Conservation (phyloP, 92 coral and sea anemone species). For the Pocillopora grandis region DNA sequence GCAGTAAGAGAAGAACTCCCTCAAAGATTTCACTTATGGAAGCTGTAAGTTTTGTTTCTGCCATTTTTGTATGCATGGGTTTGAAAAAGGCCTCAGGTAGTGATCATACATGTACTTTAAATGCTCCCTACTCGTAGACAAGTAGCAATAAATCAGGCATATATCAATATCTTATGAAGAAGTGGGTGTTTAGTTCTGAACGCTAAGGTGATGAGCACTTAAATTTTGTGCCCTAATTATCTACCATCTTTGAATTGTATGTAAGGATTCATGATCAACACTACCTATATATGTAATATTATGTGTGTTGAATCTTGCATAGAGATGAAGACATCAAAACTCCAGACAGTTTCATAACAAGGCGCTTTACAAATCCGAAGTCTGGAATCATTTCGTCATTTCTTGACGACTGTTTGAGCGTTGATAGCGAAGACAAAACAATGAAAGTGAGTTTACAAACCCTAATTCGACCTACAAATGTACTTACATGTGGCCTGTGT, state of each 20-base stretch:
- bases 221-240: too few relatives aligned
- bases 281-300: neutral
- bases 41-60: conserved; percentile 64
- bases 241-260: neutral
- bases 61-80: neutral
- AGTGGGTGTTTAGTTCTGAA: too few relatives aligned
- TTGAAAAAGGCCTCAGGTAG: too few relatives aligned
- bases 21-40: conserved; percentile 82
- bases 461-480: too few relatives aligned
- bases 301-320: neutral
- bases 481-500: too few relatives aligned
- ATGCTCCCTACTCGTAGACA: too few relatives aligned
- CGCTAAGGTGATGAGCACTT: too few relatives aligned
- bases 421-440: conserved; percentile 54
- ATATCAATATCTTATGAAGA: too few relatives aligned
- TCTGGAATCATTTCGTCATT: conserved; percentile 91
- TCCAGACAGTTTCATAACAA: conserved; percentile 66
- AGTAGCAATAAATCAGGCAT: too few relatives aligned
- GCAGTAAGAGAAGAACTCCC: conserved; percentile 88
- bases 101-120: too few relatives aligned
- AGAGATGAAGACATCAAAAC: conserved; percentile 82
- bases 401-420: conserved; percentile 88
- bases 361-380: conserved; percentile 66
- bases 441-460: neutral
- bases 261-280: neutral